Percentiles rank a stretch among this genome's conserved stretches.
Evolutionary conservation across 2,797 vertebrate genomes (phyloP).

Genomic region (Cuniculus paca): DNA sequence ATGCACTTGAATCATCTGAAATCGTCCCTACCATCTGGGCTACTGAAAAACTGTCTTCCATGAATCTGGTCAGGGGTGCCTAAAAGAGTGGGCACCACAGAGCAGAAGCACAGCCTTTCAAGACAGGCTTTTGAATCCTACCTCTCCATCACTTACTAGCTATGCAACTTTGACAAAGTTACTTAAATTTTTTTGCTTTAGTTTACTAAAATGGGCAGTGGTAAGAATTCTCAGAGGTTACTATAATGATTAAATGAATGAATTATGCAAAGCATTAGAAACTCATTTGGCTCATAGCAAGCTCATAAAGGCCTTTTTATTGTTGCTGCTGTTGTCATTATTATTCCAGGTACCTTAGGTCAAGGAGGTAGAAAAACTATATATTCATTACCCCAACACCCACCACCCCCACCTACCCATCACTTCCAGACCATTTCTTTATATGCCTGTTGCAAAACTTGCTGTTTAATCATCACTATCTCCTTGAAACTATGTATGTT

Average conservation of each 20-base stretch:
- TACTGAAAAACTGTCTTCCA: neutral
- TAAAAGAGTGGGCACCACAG: neutral
- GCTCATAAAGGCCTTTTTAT: neutral
- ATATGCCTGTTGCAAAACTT: neutral
- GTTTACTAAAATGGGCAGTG: neutral
- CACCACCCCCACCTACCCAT: neutral
- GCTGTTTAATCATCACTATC: neutral
- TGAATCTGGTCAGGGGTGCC: neutral
- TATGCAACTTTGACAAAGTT: neutral
- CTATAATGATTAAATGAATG: neutral
- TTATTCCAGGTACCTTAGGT: neutral
- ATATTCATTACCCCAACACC: neutral
- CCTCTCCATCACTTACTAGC: neutral
- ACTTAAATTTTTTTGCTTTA: neutral
- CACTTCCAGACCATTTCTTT: neutral
- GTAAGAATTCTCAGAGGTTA: neutral
- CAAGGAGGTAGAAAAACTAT: neutral
- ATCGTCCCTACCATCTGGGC: neutral
- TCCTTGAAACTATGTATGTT: neutral
- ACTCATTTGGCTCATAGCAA: neutral
- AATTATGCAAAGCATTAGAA: neutral
- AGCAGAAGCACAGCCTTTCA: neutral
- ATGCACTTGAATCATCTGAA: neutral
- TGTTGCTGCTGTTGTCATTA: neutral
- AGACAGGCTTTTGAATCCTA: neutral